Percentiles rank a stretch among this genome's conserved stretches.
Evolutionary conservation across 2,113 vertebrate species (phyloP).

Genomic region (Protobothrops flavoviridis): DNA sequence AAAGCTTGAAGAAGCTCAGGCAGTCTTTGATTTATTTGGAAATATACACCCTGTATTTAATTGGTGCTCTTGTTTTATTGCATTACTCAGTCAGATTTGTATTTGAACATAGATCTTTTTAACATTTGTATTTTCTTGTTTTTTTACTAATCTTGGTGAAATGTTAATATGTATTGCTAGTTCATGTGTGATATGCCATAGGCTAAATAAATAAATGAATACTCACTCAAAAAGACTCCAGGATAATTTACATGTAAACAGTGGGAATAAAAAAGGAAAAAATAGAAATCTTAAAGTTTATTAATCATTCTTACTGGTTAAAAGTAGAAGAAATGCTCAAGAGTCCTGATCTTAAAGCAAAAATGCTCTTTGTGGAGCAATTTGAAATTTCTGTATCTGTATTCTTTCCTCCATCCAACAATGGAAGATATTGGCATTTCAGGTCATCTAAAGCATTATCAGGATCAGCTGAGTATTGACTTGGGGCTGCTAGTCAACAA

Average conservation of each 20-base stretch:
- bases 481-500: not conserved
- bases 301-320: not conserved
- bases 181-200: not conserved
- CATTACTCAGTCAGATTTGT: not conserved
- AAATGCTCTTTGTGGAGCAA: not conserved
- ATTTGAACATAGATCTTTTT: not conserved
- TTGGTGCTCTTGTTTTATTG: not conserved
- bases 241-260: not conserved
- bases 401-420: not conserved
- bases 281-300: not conserved
- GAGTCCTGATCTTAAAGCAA: not conserved
- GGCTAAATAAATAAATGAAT: not conserved
- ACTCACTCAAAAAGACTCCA: not conserved
- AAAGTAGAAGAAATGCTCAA: not conserved
- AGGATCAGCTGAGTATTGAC: not conserved
- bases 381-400: not conserved
- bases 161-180: not conserved
- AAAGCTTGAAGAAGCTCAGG: not conserved
- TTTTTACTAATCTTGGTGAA: not conserved
- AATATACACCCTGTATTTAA: not conserved
- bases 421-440: not conserved
- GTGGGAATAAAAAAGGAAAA: not conserved
- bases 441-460: not conserved
- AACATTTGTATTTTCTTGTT: not conserved
- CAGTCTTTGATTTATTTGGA: not conserved